Conservation (phyloP, 2,797 vertebrate species). For the Enteromius afrohamiltoni region DNA sequence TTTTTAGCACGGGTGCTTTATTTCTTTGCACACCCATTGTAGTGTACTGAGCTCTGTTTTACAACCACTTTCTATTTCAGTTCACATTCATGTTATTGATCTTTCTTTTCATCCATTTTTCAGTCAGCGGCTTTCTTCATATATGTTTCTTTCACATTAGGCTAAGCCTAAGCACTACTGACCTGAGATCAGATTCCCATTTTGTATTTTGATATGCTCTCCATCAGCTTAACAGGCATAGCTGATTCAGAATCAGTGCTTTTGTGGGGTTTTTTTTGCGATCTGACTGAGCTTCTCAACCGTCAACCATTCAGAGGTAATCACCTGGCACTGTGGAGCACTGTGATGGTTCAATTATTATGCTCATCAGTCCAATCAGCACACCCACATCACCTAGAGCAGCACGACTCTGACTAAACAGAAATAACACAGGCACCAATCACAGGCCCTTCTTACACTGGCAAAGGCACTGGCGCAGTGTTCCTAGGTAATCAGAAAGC, state of each 20-base stretch:
- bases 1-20: not conserved
- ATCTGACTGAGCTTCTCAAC: conserved; percentile 40
- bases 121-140: conserved; percentile 62
- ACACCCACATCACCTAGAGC: conserved; percentile 55
- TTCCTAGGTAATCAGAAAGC: conserved; percentile 73
- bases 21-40: conserved; percentile 56
- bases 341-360: conserved; percentile 81
- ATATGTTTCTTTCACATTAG: conserved; percentile 54
- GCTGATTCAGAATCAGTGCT: conserved; percentile 48
- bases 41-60: conserved; percentile 10
- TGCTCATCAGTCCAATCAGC: conserved; percentile 79
- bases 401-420: conserved; percentile 65
- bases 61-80: conserved; percentile 65
- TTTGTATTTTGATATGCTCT: conserved; percentile 41
- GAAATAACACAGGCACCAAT: conserved; percentile 69
- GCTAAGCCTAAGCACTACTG: conserved; percentile 20
- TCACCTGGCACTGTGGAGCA: conserved; percentile 66
- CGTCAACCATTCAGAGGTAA: conserved; percentile 65
- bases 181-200: conserved; percentile 42
- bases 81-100: conserved; percentile 57
- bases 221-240: conserved; percentile 54
- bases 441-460: conserved; percentile 71
- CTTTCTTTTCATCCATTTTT: conserved; percentile 65
- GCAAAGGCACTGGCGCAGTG: conserved; percentile 59
- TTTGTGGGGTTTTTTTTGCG: conserved; percentile 48